These are phyloP conservation scores for Taenaris catops DNA, from an alignment of 2,888 invertebrate genomes.

Conservation along the genomic window DNA sequence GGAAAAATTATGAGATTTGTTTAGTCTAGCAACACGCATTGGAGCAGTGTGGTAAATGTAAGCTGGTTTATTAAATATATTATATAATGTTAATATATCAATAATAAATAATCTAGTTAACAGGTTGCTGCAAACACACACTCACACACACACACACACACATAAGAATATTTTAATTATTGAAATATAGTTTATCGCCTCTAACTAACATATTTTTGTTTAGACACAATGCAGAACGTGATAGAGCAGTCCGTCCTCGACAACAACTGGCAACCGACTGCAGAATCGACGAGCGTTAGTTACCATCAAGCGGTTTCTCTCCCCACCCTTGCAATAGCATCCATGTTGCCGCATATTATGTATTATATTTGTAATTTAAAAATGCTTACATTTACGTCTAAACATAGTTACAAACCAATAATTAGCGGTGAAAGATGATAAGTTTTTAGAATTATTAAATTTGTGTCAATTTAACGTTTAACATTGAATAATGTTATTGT, in stretches of 20 bases:
- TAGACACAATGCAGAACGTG: constrained; percentile 74
- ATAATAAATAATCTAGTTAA: too few relatives aligned
- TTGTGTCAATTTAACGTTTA: constrained; percentile 35
- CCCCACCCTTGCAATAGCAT: constrained; percentile 39
- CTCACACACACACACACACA: too few relatives aligned
- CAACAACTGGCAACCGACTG: constrained; percentile 74
- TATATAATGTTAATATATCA: too few relatives aligned
- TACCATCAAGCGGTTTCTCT: constrained; percentile 41
- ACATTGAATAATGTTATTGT: constrained; percentile 19
- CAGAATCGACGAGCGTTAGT: constrained; percentile 54
- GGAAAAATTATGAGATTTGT: too few relatives aligned
- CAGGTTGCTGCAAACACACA: too few relatives aligned
- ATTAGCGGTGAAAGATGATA: constrained; percentile 55
- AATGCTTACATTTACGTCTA: constrained; percentile 28
- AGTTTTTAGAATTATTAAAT: constrained; percentile 31
- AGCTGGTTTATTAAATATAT: too few relatives aligned
- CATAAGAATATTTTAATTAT: too few relatives aligned
- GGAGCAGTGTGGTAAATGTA: too few relatives aligned
- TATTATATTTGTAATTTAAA: constrained; percentile 31
- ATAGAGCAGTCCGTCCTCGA: constrained; percentile 75
- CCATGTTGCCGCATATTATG: constrained; percentile 40
- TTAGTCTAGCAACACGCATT: too few relatives aligned
- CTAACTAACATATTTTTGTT: too few relatives aligned
- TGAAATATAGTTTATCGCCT: too few relatives aligned
- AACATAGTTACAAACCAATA: constrained; percentile 29